These are phyloP conservation scores for Zingel zingel DNA, from an alignment of 2,113 vertebrate species.

Conservation along the genomic window DNA sequence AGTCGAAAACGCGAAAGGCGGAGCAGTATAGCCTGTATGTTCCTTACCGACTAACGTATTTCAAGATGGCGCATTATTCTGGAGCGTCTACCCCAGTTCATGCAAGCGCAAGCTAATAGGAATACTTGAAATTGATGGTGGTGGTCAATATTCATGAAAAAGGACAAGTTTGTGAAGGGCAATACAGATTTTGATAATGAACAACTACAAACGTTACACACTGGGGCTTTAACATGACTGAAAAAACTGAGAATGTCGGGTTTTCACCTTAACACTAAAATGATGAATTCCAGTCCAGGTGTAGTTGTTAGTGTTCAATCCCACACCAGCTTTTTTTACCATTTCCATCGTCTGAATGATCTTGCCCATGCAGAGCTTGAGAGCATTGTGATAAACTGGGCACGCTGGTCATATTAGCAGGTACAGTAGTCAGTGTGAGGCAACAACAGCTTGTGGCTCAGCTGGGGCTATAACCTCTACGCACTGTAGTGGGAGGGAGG, in stretches of 20 bases:
- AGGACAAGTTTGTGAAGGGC: too few species aligned
- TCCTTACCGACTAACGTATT: too few species aligned
- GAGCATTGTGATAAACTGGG: slow-evolving; percentile 57
- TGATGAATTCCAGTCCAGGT: background rate
- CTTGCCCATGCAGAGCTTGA: slow-evolving; percentile 29
- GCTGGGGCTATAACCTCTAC: slow-evolving; percentile 79
- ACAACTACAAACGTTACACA: too few species aligned
- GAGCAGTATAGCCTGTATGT: too few species aligned
- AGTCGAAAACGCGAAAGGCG: too few species aligned
- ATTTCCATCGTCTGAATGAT: slow-evolving; percentile 16
- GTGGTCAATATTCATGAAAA: too few species aligned
- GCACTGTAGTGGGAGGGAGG: slow-evolving; percentile 32
- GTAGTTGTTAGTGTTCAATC: slow-evolving; percentile 14
- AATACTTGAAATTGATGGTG: too few species aligned
- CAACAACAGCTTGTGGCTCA: slow-evolving; percentile 83
- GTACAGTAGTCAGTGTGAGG: slow-evolving; percentile 58
- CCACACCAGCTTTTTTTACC: background rate
- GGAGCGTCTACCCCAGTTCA: too few species aligned
- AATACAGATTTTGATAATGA: too few species aligned
- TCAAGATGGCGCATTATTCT: too few species aligned
- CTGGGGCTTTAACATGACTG: slow-evolving; percentile 1
- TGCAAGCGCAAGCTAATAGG: too few species aligned
- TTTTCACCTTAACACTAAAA: slow-evolving; percentile 26
- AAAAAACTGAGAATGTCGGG: slow-evolving; percentile 14
- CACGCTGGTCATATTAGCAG: slow-evolving; percentile 61